These are phyloP conservation scores for Leptinotarsa rubiginosa DNA, from an alignment of 2,888 invertebrate genomes.

Conservation along the genomic window DNA sequence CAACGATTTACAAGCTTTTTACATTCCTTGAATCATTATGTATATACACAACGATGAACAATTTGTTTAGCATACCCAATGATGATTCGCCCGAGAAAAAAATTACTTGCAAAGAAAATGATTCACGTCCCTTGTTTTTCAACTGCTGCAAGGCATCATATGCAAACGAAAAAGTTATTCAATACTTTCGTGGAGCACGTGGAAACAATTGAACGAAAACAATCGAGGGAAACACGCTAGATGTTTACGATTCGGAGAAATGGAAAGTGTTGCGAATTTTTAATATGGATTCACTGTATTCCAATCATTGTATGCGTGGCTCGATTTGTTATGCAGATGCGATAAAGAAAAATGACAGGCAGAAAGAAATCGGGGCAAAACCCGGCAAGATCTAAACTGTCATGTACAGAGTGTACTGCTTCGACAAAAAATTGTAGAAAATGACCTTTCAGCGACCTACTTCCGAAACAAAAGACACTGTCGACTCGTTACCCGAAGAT, in stretches of 20 bases:
- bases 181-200: conserved; percentile 1
- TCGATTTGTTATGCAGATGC: conserved; percentile 9
- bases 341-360: neutral
- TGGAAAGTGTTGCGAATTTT: conserved; percentile 11
- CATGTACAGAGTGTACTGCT: no score
- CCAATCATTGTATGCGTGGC: neutral
- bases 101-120: neutral
- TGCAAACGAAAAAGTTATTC: neutral
- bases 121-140: neutral
- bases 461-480: neutral
- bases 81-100: neutral
- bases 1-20: neutral
- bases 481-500: no score
- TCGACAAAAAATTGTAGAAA: no score
- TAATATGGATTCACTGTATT: conserved; percentile 1
- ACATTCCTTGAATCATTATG: neutral
- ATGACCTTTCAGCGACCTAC: neutral
- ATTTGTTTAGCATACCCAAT: neutral
- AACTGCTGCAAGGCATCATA: neutral
- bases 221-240: conserved; percentile 8
- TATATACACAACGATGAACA: neutral
- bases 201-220: conserved; percentile 8
- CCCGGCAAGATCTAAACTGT: no score
- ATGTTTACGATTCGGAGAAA: conserved; percentile 13
- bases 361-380: neutral